Evolutionary conservation across 64 coral and sea anemone genomes (phyloP), one percentile per base, ranked within the genome.

Genomic region (Astreopora myriophthalma): DNA sequence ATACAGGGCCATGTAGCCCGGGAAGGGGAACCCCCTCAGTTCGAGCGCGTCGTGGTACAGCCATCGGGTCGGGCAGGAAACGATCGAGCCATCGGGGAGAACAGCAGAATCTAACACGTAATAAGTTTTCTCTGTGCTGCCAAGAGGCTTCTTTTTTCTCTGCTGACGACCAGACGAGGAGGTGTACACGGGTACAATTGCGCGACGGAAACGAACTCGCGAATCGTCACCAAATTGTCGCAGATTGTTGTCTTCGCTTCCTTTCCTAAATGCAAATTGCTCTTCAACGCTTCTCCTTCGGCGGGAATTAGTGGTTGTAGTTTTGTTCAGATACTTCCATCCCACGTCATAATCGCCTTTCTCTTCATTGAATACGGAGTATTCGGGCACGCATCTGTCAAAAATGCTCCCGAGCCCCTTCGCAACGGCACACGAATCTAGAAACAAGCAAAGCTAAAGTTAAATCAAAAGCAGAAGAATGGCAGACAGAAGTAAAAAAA

Each of bases 31-130:
- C 3, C 93, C 96, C 22, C 85, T 11, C 2, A 98, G 91, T 4
- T 95, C 86, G 1, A 95, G 28, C 40, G 87, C 75, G 4, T 40
- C 84, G 0, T 88, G 77, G 25, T 98, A 76, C 28, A 85, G 40
- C 96, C 96, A 98, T 20, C 96, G 84, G 27, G 93, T 75, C 5
- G 93, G 96, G 35, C 96, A 98, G 0, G 96, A 98, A 17, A 95
- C 57, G 19, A 98, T 93, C 1, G 84, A 89, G 0, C 96, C 96
- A 80, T 95, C 86, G 14, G 86, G 35, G 8, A 78, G 44, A n/a
- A 98, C 76, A 8, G 96, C 96, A 1, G 49, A 77, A 30, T 95
- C 93, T 0, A 95, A 34, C 13, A 98, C 89, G 32, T 79, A 85
- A 42, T 98, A 98, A 22, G 32, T 89, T 61, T 95, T 98, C 8